A percentile compares a stretch with the other conserved stretches of the same genome.
Evolutionary conservation across 2,888 invertebrate species (phyloP).

Genomic region (Geophilus truncorum): DNA sequence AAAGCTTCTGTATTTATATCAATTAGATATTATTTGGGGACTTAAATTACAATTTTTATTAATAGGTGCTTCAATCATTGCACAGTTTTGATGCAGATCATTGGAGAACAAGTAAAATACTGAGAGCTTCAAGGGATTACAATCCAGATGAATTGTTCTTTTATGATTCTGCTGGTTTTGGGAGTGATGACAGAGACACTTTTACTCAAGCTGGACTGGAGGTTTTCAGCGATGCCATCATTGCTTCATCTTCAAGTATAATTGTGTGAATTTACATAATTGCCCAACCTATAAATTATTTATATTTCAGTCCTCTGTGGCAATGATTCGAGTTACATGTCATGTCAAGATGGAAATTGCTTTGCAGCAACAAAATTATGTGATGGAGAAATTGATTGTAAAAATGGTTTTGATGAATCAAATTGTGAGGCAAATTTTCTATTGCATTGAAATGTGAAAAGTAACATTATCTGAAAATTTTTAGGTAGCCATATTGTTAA

Average conservation of each 20-base stretch:
- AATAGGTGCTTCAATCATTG: conserved; percentile 38
- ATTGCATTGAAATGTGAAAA: too few relatives aligned
- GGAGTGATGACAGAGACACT: conserved; percentile 49
- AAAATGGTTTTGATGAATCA: conserved; percentile 49
- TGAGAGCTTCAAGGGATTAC: conserved; percentile 39
- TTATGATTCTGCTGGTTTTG: conserved; percentile 46
- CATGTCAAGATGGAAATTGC: conserved; percentile 50
- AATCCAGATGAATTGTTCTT: conserved; percentile 39
- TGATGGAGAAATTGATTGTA: conserved; percentile 51
- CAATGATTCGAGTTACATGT: conserved; percentile 40
- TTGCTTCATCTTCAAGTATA: conserved; percentile 38
- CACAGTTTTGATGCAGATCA: conserved; percentile 38
- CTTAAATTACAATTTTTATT: not conserved
- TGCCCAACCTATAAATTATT: not conserved
- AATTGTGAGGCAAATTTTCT: conserved; percentile 44
- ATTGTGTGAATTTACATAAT: too few relatives aligned
- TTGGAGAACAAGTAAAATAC: conserved; percentile 35
- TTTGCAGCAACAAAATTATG: conserved; percentile 49
- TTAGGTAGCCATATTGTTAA: conserved; percentile 42
- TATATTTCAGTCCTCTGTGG: conserved; percentile 13
- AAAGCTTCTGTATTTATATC: conserved; percentile 44
- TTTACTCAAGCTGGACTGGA: conserved; percentile 49
- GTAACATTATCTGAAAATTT: too few relatives aligned
- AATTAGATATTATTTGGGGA: not conserved
- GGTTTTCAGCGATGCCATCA: conserved; percentile 50